phyloP scores from a whole-genome alignment of 2,888 invertebrate genomes.

The Augochlorella aurata region DNA sequence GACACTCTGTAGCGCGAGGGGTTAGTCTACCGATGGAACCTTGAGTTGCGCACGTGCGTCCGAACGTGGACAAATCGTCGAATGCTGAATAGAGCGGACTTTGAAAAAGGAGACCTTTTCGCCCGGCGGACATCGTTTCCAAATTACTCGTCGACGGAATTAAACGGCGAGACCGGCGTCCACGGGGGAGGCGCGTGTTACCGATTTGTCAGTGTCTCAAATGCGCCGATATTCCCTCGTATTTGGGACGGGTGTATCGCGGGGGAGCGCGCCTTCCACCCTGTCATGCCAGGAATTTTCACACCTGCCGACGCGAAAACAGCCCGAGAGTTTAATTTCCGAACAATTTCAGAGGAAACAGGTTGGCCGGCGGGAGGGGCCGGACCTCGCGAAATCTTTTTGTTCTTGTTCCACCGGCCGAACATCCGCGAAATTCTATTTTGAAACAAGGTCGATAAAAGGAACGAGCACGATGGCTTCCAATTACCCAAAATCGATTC shows the following conservation, averaged over 20 bases:
- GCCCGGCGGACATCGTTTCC: neutral
- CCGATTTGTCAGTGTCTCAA: constrained; percentile 40
- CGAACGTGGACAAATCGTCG: constrained; percentile 1
- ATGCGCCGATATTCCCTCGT: neutral
- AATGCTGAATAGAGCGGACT: constrained; percentile 16
- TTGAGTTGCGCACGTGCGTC: neutral
- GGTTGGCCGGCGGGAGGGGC: neutral
- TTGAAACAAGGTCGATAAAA: constrained; percentile 4
- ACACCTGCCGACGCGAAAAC: constrained; percentile 19
- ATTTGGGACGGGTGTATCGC: constrained; percentile 1
- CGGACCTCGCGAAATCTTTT: neutral
- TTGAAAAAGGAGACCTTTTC: constrained; percentile 20
- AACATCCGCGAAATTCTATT: neutral
- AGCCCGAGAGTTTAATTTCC: constrained; percentile 33
- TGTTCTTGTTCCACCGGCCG: neutral
- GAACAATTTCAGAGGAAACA: constrained; percentile 18
- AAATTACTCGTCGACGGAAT: constrained; percentile 27
- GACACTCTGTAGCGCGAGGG: too few species aligned
- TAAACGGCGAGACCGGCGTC: constrained; percentile 7
- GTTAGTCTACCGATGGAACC: neutral
- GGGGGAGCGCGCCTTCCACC: neutral
- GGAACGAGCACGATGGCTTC: neutral
- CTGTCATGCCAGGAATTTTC: constrained; percentile 1
- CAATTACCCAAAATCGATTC: constrained; percentile 19
- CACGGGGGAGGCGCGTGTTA: neutral